Evolutionary conservation across 35 echinoderm and acorn worm species (phyloP).

Genomic region (Amphiura filiformis): DNA sequence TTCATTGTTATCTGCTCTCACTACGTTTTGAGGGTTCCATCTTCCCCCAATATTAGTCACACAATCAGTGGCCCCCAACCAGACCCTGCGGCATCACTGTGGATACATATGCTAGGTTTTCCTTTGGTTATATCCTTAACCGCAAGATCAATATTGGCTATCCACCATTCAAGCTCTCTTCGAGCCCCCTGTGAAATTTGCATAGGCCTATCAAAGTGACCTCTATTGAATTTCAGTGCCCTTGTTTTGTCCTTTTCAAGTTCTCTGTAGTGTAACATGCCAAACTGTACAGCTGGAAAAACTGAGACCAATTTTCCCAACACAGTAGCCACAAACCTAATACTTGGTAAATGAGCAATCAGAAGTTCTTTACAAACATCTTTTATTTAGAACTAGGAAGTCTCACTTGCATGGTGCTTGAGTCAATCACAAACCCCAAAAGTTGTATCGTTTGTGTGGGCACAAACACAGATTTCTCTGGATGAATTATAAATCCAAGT

Average conservation of each 20-base stretch:
- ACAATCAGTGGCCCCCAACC: slow-evolving; percentile 62
- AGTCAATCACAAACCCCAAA: slow-evolving; percentile 35
- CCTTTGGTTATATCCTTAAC: not conserved
- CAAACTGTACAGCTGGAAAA: slow-evolving; percentile 54
- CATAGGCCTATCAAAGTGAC: slow-evolving; percentile 61
- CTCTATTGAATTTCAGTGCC: slow-evolving; percentile 45
- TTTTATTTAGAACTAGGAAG: slow-evolving; percentile 47
- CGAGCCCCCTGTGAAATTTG: slow-evolving; percentile 32
- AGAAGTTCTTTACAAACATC: slow-evolving; percentile 28
- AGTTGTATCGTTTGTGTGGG: slow-evolving; percentile 33
- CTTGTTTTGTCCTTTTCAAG: slow-evolving; percentile 58
- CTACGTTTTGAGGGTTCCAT: slow-evolving; percentile 30
- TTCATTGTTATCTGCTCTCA: not conserved
- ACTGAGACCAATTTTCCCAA: slow-evolving; percentile 64
- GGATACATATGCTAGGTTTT: slow-evolving; percentile 36
- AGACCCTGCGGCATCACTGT: slow-evolving; percentile 35
- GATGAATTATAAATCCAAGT: slow-evolving; percentile 44
- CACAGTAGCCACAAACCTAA: slow-evolving; percentile 51
- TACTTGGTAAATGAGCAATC: slow-evolving; percentile 3
- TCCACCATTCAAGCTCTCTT: slow-evolving; percentile 57
- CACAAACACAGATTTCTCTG: slow-evolving; percentile 45
- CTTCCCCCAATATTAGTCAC: slow-evolving; percentile 25
- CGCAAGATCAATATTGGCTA: slow-evolving; percentile 13
- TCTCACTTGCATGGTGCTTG: slow-evolving; percentile 23
- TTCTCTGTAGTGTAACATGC: slow-evolving; percentile 58